Evolutionary conservation across 2,797 vertebrate species (phyloP), one percentile per base, ranked within the genome.

Genomic region (Pampus argenteus): DNA sequence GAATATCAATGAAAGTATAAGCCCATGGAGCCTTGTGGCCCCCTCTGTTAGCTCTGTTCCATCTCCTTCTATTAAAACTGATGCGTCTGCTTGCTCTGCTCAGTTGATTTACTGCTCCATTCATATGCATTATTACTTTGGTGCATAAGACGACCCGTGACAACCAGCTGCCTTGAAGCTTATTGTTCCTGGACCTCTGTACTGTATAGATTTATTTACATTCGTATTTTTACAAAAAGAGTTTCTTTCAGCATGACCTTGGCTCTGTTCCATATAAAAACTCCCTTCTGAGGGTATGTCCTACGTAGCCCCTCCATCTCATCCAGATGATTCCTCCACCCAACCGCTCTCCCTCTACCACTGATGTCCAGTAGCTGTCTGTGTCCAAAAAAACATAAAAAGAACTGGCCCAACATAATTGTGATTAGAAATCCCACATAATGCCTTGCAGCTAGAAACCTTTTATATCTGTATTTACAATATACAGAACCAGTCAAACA

Each of bases 321-420:
- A 45, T 60, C 56, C 36, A 56, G 51, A 70, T 69, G 50, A 42
- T 44, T 61, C 38, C 23, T 59, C 66, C 47, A 51, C 52, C 63
- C 57, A 28, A 22, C 34, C 18, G 15, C 5, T 15, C 28, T 5
- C 4, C 23, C 23, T 55, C 44, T 13, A n/a, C 6, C 25, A 44
- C 15, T 51, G 50, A 66, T 48, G n/a, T 61, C 49, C 22, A 54
- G 20, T 40, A 45, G 17, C 17, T 60, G 51, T 10, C 62, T 29
- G 40, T 25, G 34, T 50, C 36, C 48, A 61, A 57, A 66, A 57
- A 66, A 57, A 25, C 17, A 56, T 40, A 36, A 60, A 54, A 63
- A 79, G 51, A 66, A 44, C 56, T 26, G 29, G 17, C 38, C 68
- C 26, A 60, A 65, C 40, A 59, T 44, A 29, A 65, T 17, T 34